Evolutionary conservation across 2,797 vertebrate species (phyloP), one percentile per base, ranked within the genome.

Genomic region (Pteropus rufus): DNA sequence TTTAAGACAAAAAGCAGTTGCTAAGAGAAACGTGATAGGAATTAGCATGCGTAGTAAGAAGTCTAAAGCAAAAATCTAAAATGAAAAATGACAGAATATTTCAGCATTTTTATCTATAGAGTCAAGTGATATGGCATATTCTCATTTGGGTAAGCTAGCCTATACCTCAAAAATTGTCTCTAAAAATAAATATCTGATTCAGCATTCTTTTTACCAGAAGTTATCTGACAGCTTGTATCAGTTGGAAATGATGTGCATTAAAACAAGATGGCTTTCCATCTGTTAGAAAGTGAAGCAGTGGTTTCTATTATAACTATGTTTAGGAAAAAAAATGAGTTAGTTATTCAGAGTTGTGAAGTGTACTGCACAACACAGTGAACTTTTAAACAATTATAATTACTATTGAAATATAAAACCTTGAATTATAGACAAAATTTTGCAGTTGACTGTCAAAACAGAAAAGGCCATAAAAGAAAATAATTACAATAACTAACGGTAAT

Each of bases 171-270:
- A 60, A 96, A 65, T 29, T 92, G 41, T 34, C 56, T 89, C 67
- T 94, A 91, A 96, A 96, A 94, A 83, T 93, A 92, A 92, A 81
- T 95, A 56, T 89, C 64, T 81, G 56, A 95, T 72, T 97, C 89
- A 79, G 86, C 60, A 77, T 64, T 60, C 34, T 90, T 70, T 91
- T 95, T 94, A 96, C n/a, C 56, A 92, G 46, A 94, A 89, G 56
- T 83, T 93, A 70, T 84, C 76, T 93, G 91, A 92, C n/a, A 94
- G 41, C 15, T 94, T 92, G 5, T 79, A 65, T 93, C 89, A 92
- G 52, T 52, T 85, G 31, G 67, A 88, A 95, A 93, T 81, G 70
- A 84, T 15, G 3, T 56, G 2, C 64, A 89, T 94, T 96, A 72
- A 84, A 89, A 87, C 64, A 91, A 94, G 64, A 94, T 64, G 96